Evolutionary conservation across 2,797 vertebrate species (phyloP).

Genomic region (Phalloptychus januarius): DNA sequence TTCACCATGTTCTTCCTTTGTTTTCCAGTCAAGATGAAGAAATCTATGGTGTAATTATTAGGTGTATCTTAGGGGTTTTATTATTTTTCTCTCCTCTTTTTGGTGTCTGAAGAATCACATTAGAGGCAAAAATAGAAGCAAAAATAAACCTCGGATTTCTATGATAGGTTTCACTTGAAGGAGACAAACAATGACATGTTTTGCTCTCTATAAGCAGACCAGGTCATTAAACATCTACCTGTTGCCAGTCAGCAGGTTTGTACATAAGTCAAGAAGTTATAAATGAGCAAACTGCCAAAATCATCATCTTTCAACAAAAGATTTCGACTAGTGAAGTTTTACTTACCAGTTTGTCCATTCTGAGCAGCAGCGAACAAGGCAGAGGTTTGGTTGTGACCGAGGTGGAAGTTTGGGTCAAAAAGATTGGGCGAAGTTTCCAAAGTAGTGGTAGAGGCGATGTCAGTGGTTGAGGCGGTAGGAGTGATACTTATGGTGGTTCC

Average conservation of each 20-base stretch:
- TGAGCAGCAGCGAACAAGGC: conserved; percentile 99
- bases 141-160: no score
- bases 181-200: no score
- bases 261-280: not conserved
- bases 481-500: conserved; percentile 30
- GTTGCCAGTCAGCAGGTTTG: no score
- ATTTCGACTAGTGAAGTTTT: not conserved
- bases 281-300: not conserved
- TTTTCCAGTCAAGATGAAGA: no score
- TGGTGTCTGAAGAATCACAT: no score
- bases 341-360: conserved; percentile 92
- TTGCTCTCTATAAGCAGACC: no score
- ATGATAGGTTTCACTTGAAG: no score
- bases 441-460: conserved; percentile 48
- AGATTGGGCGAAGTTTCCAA: conserved; percentile 51
- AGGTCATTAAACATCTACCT: no score
- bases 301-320: not conserved
- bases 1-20: not conserved
- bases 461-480: conserved; percentile 31
- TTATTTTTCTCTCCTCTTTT: no score
- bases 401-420: conserved; percentile 58
- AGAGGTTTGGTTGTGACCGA: conserved; percentile 87
- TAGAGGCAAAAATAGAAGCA: not conserved
- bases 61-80: no score
- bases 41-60: no score